Evolutionary conservation across 1,140 invertebrate genomes (phyloP).

Genomic region (Physella acuta): DNA sequence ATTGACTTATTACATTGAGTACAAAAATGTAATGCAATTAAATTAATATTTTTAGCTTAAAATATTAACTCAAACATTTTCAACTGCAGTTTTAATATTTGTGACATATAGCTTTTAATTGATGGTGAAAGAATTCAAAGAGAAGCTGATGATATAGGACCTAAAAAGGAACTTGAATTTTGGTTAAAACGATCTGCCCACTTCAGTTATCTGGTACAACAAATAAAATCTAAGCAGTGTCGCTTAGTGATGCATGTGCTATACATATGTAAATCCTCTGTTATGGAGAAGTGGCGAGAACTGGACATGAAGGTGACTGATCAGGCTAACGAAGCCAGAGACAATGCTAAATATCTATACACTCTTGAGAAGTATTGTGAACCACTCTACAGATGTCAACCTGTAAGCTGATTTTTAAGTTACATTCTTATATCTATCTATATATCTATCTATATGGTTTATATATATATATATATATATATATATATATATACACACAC

Average conservation of each 20-base stretch:
- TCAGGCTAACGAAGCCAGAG: slow-evolving; percentile 88
- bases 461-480: no score
- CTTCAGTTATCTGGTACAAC: slow-evolving; percentile 82
- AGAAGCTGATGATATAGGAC: slow-evolving; percentile 86
- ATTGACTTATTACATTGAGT: not conserved
- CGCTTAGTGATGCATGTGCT: slow-evolving; percentile 69
- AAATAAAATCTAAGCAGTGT: slow-evolving; percentile 77
- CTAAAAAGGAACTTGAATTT: slow-evolving; percentile 91
- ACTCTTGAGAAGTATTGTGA: slow-evolving; percentile 90
- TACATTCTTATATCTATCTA: no score
- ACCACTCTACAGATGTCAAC: slow-evolving; percentile 86
- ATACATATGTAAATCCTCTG: slow-evolving; percentile 75
- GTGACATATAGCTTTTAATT: slow-evolving; percentile 42
- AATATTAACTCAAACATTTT: no score
- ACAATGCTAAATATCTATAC: slow-evolving; percentile 91
- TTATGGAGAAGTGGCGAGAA: slow-evolving; percentile 78
- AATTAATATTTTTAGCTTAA: no score
- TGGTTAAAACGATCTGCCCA: slow-evolving; percentile 81
- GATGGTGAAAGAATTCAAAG: slow-evolving; percentile 72
- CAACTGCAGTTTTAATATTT: no score
- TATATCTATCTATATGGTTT: no score
- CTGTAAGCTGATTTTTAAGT: no score
- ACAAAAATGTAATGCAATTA: not conserved
- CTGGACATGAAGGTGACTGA: slow-evolving; percentile 85
- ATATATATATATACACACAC: no score